Evolutionary conservation across 1,140 invertebrate genomes (phyloP), one percentile per base, ranked within the genome.

Genomic region (Nomia melanderi): DNA sequence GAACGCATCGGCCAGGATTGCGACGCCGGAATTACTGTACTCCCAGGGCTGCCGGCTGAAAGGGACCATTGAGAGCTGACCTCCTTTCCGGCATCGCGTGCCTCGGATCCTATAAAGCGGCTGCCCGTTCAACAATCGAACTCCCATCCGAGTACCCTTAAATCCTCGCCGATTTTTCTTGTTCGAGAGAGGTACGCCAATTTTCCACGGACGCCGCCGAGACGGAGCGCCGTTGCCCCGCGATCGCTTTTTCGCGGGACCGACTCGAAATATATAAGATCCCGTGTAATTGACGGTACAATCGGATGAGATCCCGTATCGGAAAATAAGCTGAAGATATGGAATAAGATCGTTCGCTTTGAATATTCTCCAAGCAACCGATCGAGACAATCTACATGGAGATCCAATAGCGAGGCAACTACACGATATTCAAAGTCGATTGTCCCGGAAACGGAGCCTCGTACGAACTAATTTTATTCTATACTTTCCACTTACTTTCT

Each of bases 51-150:
- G 23, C 11, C 41, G 41, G 6, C 62, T 53, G 31, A 47, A 71
- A 29, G 39, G 56, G 56, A 71, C 70, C 50, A 73, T 73, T 39
- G 59, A 64, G 70, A 53, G 70, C 17, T 29, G 60, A 73, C 70
- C 70, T 53, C 44, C 59, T 73, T 73, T 73, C 60, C 20, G 9
- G 60, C 44, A 25, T 53, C 70, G 31, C 59, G 69, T 47, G 56
- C 59, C 23, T 33, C 12, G 41, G 41, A 64, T 53, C 41, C 33
- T n/a, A 8, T 23, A 14, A 27, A 29, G 25, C 25, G 33, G 33
- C 14, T 14, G 41, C 3, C n/a, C 7, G 31, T 73, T 64, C 33
- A 4, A 39, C 29, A 36, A 53, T 73, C 31, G 57, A 60, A 60
- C 57, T 60, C n/a, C 20, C 7, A 36, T 60, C 20, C 11, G 12